These are phyloP conservation scores for Mactromeris polynyma DNA, from an alignment of 2,888 invertebrate genomes.

Conservation along the genomic window DNA sequence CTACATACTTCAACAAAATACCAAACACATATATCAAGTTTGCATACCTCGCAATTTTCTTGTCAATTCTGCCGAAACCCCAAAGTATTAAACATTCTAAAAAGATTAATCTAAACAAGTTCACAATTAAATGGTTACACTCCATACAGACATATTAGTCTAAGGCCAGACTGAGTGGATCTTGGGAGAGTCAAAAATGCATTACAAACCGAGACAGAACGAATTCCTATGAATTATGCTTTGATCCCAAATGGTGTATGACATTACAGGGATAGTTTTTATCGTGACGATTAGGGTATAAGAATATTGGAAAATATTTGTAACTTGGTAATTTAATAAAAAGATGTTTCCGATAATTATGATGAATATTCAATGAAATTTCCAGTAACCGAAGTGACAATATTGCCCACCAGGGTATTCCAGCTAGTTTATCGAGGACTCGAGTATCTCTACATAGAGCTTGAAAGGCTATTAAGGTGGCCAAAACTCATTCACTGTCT, in stretches of 20 bases:
- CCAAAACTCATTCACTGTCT: neutral
- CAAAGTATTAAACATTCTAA: conserved; percentile 19
- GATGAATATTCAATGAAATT: neutral
- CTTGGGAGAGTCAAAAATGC: neutral
- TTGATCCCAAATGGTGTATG: too few relatives aligned
- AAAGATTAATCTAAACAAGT: conserved; percentile 17
- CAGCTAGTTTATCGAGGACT: neutral
- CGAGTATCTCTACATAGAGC: neutral
- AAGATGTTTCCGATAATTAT: neutral
- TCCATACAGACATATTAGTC: neutral
- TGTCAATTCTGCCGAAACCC: conserved; percentile 29
- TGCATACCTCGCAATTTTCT: neutral
- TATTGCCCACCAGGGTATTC: neutral
- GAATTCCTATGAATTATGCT: neutral
- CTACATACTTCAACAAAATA: neutral
- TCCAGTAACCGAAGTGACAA: neutral
- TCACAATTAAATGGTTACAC: conserved; percentile 1
- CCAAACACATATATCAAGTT: neutral
- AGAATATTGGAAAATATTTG: too few relatives aligned
- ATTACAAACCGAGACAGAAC: neutral
- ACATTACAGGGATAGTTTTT: too few relatives aligned
- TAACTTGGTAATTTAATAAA: too few relatives aligned
- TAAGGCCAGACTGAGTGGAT: neutral
- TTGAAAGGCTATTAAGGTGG: too few relatives aligned
- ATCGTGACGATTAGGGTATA: too few relatives aligned